A percentile compares a stretch with the other conserved stretches of the same genome.
Evolutionary conservation across 2,113 vertebrate genomes (phyloP).

Genomic region (Hiodon tergisus): DNA sequence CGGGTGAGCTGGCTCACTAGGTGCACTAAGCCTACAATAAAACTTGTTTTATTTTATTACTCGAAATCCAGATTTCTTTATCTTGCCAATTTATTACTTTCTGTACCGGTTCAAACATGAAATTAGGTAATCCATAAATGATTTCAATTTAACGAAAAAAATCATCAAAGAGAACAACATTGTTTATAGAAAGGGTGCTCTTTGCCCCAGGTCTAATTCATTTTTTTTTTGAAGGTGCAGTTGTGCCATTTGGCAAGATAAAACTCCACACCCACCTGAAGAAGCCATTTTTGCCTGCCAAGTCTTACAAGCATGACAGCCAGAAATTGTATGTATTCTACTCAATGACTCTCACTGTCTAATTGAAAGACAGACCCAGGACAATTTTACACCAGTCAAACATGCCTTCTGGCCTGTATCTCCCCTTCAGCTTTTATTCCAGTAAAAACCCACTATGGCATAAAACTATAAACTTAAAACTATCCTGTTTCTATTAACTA

Average conservation of each 20-base stretch:
- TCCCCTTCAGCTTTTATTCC: no score
- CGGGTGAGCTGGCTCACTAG: no score
- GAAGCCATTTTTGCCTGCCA: not conserved
- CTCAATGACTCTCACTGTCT: not conserved
- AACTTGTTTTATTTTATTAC: no score
- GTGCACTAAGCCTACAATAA: no score
- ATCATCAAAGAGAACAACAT: conserved; percentile 6
- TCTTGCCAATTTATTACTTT: no score
- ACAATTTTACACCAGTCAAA: not conserved
- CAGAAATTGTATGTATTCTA: not conserved
- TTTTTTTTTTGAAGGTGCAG: conserved; percentile 5
- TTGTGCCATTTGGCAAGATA: conserved; percentile 13
- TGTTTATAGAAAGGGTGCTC: conserved; percentile 18
- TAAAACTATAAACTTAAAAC: no score
- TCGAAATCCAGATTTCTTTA: no score
- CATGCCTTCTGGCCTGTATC: no score
- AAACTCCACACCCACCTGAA: conserved; percentile 12
- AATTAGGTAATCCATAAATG: no score
- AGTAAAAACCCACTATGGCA: no score
- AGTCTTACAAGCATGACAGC: not conserved
- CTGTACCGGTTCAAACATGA: no score
- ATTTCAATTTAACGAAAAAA: not conserved
- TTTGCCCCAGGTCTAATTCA: conserved; percentile 8
- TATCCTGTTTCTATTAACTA: no score
- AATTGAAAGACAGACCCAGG: not conserved